Conservation (phyloP, 2,888 invertebrate genomes). For the Hermodice carunculata region DNA sequence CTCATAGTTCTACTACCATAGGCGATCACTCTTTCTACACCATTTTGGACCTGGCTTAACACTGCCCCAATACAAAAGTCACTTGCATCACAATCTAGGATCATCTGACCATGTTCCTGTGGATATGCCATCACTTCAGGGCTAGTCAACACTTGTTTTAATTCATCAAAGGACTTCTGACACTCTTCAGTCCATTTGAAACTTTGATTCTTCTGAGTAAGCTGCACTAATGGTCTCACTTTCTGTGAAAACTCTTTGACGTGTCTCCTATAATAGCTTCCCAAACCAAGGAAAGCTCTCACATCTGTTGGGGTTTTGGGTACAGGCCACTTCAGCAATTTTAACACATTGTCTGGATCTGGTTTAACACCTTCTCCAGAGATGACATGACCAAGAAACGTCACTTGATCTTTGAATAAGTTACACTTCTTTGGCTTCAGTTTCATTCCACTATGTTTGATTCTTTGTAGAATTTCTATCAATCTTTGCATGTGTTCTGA, state of each 20-base stretch:
- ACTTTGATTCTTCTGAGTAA: constrained; percentile 71
- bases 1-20: constrained; percentile 26
- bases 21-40: constrained; percentile 26
- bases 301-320: constrained; percentile 4
- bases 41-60: constrained; percentile 23
- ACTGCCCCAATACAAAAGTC: constrained; percentile 27
- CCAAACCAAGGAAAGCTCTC: not conserved
- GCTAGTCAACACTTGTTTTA: constrained; percentile 18
- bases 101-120: constrained; percentile 1
- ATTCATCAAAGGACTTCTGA: constrained; percentile 15
- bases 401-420: constrained; percentile 5
- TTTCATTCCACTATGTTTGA: not conserved
- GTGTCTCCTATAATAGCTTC: constrained; percentile 17
- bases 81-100: constrained; percentile 34
- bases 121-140: constrained; percentile 25
- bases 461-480: not conserved
- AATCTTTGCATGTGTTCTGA: not conserved
- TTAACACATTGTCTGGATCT: not conserved
- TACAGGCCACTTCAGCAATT: not conserved
- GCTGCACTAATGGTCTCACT: constrained; percentile 29
- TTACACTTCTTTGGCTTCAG: constrained; percentile 9
- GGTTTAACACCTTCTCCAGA: not conserved
- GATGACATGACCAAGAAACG: constrained; percentile 1
- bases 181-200: not conserved
- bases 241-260: constrained; percentile 29